phyloP scores from a whole-genome alignment of 1,140 invertebrate genomes.

The Macrostomum lignano region DNA sequence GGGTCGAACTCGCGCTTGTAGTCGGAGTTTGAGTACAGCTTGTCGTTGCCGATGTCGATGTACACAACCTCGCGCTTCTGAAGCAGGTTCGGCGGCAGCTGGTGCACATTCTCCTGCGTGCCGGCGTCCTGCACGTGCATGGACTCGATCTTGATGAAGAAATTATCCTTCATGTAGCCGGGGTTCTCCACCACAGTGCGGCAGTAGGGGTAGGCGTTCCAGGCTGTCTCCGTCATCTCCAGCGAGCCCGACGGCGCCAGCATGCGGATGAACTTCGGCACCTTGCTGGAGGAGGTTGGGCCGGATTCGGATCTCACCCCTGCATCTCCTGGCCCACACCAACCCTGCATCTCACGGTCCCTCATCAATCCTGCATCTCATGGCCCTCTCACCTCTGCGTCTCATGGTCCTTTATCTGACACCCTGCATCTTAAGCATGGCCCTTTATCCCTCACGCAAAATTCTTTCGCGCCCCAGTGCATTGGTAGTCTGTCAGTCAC shows the following conservation, averaged over 20 bases:
- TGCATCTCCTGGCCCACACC: no score
- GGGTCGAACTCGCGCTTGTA: constrained; percentile 70
- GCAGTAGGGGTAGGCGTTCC: constrained; percentile 99
- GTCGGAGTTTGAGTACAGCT: constrained; percentile 14
- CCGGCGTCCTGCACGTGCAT: constrained; percentile 56
- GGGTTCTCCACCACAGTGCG: constrained; percentile 76
- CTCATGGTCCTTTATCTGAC: no score
- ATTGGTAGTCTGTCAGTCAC: no score
- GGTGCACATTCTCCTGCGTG: constrained; percentile 37
- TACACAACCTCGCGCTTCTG: constrained; percentile 55
- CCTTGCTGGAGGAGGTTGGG: no score
- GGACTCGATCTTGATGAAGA: constrained; percentile 77
- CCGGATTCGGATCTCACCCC: no score
- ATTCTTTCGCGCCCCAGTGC: no score
- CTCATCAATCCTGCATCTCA: no score
- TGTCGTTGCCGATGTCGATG: constrained; percentile 81
- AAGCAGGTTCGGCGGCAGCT: constrained; percentile 54
- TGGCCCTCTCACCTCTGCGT: no score
- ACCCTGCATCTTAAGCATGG: no score
- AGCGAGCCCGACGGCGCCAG: constrained; percentile 77
- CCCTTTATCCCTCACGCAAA: no score
- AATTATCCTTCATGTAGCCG: constrained; percentile 96
- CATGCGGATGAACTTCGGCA: constrained; percentile 40
- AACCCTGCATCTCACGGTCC: no score
- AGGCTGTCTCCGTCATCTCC: constrained; percentile 92